Evolutionary conservation across 2,113 vertebrate species (phyloP), one percentile per base, ranked within the genome.

Genomic region (Rafetus swinhoei): DNA sequence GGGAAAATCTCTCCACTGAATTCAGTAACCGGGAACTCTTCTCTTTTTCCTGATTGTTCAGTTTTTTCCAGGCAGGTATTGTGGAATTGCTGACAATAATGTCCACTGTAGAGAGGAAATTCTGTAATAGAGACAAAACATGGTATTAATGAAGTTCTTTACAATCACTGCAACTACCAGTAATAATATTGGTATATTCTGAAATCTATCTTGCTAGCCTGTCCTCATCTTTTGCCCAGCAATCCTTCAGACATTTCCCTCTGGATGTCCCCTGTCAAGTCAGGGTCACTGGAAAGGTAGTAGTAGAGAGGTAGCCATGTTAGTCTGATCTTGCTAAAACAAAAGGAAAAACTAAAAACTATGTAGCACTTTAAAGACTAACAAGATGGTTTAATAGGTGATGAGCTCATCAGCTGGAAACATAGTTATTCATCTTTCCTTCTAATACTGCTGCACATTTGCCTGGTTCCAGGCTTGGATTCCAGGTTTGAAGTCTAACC

Each of bases 1-100:
- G 1, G 27, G 98, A 95, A 84, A 99, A 97, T 0, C 53, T 7
- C 95, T 99, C 99, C 72, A 99, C 85, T 0, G 98, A 98, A 0
- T 2, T 0, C 79, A 99, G 87, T 76, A 98, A 97, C 27, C 0
- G 93, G 69, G 97, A 97, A 85, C 98, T 98, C 62, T 91, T 21
- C 0, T 0, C 0, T 82, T 39, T 6, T 0, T 84, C 3, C n/a
- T 93, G 82, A 4, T 96, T 16, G 45, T 94, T 95, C 76, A 98
- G 77, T 2, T 45, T 18, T 80, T 50, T 1, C 87, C 98, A 97
- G 90, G 56, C 82, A 0, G 4, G 1, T 45, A 1, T 1, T 85
- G 98, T 25, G 24, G 98, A 84, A 92, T 98, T 96, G 81, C 92
- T 92, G 85, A 98, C 95, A 93, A 98, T 79, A 3, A 84, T 9